Evolutionary conservation across 2,797 vertebrate genomes (phyloP), one percentile per base, ranked within the genome.

Genomic region (Oreortyx pictus): DNA sequence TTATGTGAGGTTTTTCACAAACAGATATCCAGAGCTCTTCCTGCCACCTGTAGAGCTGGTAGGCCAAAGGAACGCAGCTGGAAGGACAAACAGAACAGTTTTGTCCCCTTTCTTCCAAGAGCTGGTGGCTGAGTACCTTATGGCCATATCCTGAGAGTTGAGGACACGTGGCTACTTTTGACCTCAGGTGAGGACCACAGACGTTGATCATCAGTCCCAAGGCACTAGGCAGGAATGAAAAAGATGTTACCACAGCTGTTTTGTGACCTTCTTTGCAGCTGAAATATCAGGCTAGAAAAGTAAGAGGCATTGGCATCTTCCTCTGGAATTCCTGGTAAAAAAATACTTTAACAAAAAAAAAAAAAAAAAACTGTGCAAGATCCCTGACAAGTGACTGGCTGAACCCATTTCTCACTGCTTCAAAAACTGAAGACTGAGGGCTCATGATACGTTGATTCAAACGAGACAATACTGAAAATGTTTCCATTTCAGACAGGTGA

Each of bases 221-320:
- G 93, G 94, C 95, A 96, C 89, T 67, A 90, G 92, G 89, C 92
- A 95, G 95, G 87, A 94, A 60, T 0, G 2, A 39, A 87, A 87
- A 89, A 60, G 85, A 79, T 60, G 25, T 61, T 43, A 83, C 86
- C 76, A 82, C 73, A 81, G 68, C 18, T 80, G 7, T 57, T 82
- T 57, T 82, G 60, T 76, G 46, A 87, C 23, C 60, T 59, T 37
- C 77, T 39, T 14, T 39, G 78, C 25, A 65, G 72, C 70, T 78
- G 60, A 72, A 71, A 64, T 68, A 73, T 11, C 65, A 86, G 31
- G 41, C 41, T 83, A 86, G 85, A 90, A 94, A 86, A 41, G 29
- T 35, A 91, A 83, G 79, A 90, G 79, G 60, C 50, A 76, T 68
- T 88, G 54, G 27, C 66, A 79, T 49, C 52, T 85, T 92, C 68